Conservation (phyloP, 2,888 invertebrate species). For the Onthophagus sagittarius region DNA sequence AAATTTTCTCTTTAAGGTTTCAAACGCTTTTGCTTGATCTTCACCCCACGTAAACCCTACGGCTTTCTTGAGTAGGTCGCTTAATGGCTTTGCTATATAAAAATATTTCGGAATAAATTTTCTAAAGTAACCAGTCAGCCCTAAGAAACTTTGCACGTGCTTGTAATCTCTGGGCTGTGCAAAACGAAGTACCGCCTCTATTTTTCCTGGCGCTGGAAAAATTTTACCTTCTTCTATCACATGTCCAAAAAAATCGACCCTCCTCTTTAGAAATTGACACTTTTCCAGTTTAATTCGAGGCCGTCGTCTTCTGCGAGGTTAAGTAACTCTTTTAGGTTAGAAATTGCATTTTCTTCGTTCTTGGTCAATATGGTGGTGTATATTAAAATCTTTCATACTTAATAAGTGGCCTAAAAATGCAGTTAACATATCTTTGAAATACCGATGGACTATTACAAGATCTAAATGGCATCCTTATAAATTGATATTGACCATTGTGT, state of each 20-base stretch:
- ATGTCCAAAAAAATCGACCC: constrained; percentile 30
- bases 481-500: constrained; percentile 36
- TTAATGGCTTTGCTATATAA: constrained; percentile 37
- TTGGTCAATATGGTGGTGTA: no score
- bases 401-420: no score
- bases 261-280: constrained; percentile 37
- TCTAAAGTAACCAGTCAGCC: constrained; percentile 39
- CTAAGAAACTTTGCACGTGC: constrained; percentile 37
- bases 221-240: constrained; percentile 34
- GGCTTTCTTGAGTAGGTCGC: constrained; percentile 33
- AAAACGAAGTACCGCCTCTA: constrained; percentile 32
- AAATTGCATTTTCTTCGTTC: no score
- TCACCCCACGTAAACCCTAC: constrained; percentile 20
- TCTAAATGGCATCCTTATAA: constrained; percentile 39
- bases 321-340: not conserved
- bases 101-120: constrained; percentile 39
- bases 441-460: constrained; percentile 35
- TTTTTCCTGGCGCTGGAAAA: constrained; percentile 33
- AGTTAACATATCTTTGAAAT: constrained; percentile 30
- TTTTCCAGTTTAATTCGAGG: constrained; percentile 38
- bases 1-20: constrained; percentile 24
- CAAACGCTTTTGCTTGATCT: constrained; percentile 26
- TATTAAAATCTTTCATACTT: no score
- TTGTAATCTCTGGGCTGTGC: constrained; percentile 33
- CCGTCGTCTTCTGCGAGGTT: constrained; percentile 28